Conservation (phyloP, 2,797 vertebrate species). For the Oryzias dopingdopingensis region DNA sequence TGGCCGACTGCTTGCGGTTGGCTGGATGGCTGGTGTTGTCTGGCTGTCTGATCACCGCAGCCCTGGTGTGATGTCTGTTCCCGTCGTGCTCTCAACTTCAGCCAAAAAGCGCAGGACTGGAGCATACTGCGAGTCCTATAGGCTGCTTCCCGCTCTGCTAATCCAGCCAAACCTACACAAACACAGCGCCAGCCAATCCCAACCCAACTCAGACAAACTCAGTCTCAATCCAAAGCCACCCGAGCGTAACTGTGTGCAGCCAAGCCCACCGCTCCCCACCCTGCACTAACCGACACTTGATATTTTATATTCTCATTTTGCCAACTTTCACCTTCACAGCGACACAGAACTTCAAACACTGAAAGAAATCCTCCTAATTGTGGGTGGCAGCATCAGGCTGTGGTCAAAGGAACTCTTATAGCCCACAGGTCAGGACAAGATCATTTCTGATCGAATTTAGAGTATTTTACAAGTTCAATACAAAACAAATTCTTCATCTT, state of each 20-base stretch:
- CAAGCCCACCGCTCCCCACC: constrained; percentile 58
- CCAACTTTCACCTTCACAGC: constrained; percentile 20
- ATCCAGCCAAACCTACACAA: constrained; percentile 65
- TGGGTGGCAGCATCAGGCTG: constrained; percentile 40
- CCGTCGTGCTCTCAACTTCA: constrained; percentile 44
- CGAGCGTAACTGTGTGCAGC: constrained; percentile 49
- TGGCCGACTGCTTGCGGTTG: constrained; percentile 53
- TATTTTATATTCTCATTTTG: constrained; percentile 46
- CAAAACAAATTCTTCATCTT: constrained; percentile 23
- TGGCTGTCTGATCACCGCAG: constrained; percentile 48
- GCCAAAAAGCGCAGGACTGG: constrained; percentile 42
- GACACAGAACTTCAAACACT: constrained; percentile 28
- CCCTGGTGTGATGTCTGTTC: constrained; percentile 69
- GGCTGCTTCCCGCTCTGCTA: constrained; percentile 26
- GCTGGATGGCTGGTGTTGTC: constrained; percentile 41
- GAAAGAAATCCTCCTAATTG: constrained; percentile 46
- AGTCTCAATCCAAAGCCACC: constrained; percentile 56
- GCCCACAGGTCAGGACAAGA: constrained; percentile 36
- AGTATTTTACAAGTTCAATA: constrained; percentile 1
- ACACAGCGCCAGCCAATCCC: constrained; percentile 64
- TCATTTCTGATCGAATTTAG: neutral
- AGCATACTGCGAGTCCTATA: constrained; percentile 31
- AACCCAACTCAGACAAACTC: constrained; percentile 60
- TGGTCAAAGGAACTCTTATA: constrained; percentile 27
- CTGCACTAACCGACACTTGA: constrained; percentile 49